Percentiles rank a stretch among this genome's conserved stretches.
These are phyloP conservation scores for Setipinna tenuifilis DNA, from an alignment of 2,797 vertebrate genomes.

Conservation along the genomic window DNA sequence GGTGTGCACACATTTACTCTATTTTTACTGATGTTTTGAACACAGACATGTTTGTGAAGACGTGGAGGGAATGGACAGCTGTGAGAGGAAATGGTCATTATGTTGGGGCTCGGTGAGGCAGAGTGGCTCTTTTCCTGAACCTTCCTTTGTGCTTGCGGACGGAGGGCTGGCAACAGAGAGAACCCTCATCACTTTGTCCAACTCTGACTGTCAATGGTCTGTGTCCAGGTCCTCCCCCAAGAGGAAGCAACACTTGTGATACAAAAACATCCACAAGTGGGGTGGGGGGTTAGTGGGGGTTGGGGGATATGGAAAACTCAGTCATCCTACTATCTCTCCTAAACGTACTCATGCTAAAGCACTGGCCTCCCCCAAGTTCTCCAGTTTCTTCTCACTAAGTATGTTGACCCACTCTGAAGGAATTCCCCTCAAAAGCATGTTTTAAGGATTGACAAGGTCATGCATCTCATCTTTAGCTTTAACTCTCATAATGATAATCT, in stretches of 20 bases:
- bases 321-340: not conserved
- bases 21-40: not conserved
- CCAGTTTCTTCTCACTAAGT: not conserved
- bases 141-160: slow-evolving; percentile 41
- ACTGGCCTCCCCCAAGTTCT: not conserved
- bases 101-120: slow-evolving; percentile 54
- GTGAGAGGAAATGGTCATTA: slow-evolving; percentile 40
- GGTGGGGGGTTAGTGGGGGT: not conserved
- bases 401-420: not conserved
- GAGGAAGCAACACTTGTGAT: not conserved
- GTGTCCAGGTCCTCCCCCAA: not conserved
- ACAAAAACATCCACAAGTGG: not conserved
- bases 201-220: slow-evolving; percentile 1
- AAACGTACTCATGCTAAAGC: not conserved
- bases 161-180: not conserved
- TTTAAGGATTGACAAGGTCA: slow-evolving; percentile 64
- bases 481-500: slow-evolving; percentile 24
- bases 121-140: slow-evolving; percentile 59
- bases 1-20: too few species aligned
- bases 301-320: too few species aligned
- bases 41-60: slow-evolving; percentile 64
- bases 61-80: slow-evolving; percentile 56
- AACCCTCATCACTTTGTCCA: not conserved
- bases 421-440: slow-evolving; percentile 56
- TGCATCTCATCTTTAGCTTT: slow-evolving; percentile 64